These are phyloP conservation scores for Morone saxatilis DNA, from an alignment of 2,113 vertebrate species.

Conservation along the genomic window DNA sequence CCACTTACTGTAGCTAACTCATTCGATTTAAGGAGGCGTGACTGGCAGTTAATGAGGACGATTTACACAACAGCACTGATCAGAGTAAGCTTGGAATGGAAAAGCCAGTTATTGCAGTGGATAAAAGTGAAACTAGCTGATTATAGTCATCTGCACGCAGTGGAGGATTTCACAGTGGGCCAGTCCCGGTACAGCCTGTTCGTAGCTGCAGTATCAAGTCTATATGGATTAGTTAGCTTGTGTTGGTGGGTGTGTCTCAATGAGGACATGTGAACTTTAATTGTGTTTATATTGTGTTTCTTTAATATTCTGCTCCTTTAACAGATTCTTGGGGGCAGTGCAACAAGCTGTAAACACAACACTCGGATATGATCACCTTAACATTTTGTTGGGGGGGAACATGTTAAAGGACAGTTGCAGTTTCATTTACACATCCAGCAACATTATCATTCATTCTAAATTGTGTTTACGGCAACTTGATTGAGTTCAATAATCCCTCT, in stretches of 20 bases:
- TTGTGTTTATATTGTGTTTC: not conserved
- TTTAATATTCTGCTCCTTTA: not conserved
- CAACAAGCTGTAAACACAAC: not conserved
- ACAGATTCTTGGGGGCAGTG: not conserved
- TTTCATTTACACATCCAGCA: not conserved
- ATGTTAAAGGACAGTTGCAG: not conserved
- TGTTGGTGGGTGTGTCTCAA: not conserved
- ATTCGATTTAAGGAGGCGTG: constrained; percentile 50
- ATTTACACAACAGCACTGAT: constrained; percentile 7
- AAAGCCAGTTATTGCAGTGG: not conserved
- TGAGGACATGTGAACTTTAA: not conserved
- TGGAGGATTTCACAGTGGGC: not conserved
- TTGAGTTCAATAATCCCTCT: not conserved
- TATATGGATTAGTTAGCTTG: not conserved
- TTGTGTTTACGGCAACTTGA: not conserved
- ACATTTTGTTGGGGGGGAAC: not conserved
- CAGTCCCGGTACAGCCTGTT: not conserved
- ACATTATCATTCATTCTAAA: not conserved
- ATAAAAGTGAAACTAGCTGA: not conserved
- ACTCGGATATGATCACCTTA: not conserved
- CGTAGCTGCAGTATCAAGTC: not conserved
- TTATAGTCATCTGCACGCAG: not conserved
- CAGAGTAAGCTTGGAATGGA: not conserved
- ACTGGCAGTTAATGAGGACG: constrained; percentile 19
- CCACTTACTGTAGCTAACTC: constrained; percentile 30